phyloP scores from a whole-genome alignment of 1,140 invertebrate genomes.

The Brachionus angularis region DNA sequence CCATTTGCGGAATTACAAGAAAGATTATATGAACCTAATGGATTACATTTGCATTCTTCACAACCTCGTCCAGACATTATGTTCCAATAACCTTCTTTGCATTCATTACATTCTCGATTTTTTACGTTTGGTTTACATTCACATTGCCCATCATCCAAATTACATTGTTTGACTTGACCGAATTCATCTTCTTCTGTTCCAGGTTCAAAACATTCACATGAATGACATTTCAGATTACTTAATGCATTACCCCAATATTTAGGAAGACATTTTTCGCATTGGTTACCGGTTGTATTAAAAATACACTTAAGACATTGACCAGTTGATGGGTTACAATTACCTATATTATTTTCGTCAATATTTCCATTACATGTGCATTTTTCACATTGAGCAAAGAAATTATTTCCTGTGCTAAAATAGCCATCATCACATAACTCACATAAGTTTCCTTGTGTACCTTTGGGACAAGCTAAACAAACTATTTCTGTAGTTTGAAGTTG shows the following conservation, averaged over 20 bases:
- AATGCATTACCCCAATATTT: slow-evolving; percentile 65
- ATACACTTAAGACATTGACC: slow-evolving; percentile 95
- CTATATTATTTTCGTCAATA: slow-evolving; percentile 72
- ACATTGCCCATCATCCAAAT: slow-evolving; percentile 38
- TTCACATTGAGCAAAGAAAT: slow-evolving; percentile 64
- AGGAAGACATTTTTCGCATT: slow-evolving; percentile 79
- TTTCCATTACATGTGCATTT: slow-evolving; percentile 90
- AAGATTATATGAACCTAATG: slow-evolving; percentile 66
- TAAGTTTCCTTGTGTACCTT: slow-evolving; percentile 76
- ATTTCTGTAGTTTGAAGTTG: slow-evolving; percentile 62
- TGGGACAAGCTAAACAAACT: slow-evolving; percentile 86
- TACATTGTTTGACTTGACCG: not conserved
- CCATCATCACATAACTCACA: slow-evolving; percentile 92
- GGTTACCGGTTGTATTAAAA: slow-evolving; percentile 81
- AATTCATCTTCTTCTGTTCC: not conserved
- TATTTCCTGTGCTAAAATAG: slow-evolving; percentile 75
- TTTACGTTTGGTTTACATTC: slow-evolving; percentile 25
- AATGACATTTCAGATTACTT: slow-evolving; percentile 76
- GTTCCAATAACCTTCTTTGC: slow-evolving; percentile 42
- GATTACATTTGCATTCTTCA: slow-evolving; percentile 72
- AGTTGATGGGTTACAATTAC: slow-evolving; percentile 66
- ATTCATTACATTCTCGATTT: slow-evolving; percentile 34
- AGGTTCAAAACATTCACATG: slow-evolving; percentile 36
- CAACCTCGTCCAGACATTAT: slow-evolving; percentile 46
- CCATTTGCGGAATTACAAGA: slow-evolving; percentile 73